Evolutionary conservation across 2,888 invertebrate genomes (phyloP).

Genomic region (Agrochola circellaris): DNA sequence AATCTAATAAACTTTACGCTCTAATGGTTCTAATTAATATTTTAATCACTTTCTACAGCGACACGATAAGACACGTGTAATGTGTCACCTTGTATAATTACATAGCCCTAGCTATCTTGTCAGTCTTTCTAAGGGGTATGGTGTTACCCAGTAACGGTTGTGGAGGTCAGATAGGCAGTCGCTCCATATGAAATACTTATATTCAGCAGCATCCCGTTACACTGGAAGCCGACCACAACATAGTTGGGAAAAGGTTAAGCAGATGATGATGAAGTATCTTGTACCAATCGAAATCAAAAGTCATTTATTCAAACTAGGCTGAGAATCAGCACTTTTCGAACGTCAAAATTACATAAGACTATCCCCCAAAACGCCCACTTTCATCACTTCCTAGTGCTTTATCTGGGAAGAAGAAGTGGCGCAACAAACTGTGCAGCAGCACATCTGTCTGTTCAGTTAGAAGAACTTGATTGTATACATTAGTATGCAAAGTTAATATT

Average conservation of each 20-base stretch:
- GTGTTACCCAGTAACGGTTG: neutral
- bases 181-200: neutral
- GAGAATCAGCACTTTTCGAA: too few species aligned
- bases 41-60: neutral
- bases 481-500: too few species aligned
- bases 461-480: too few species aligned
- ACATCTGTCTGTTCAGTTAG: too few species aligned
- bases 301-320: too few species aligned
- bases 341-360: too few species aligned
- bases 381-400: too few species aligned
- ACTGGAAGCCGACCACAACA: neutral
- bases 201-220: neutral
- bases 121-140: neutral
- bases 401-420: neutral
- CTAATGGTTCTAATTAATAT: constrained; percentile 18
- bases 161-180: neutral
- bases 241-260: too few species aligned
- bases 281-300: too few species aligned
- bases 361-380: too few species aligned
- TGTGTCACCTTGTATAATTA: neutral
- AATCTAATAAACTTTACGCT: neutral
- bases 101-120: neutral
- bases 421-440: too few species aligned
- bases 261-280: neutral
- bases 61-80: neutral